These are phyloP conservation scores for Epizoanthus scotinus DNA, from an alignment of 92 coral and sea anemone genomes.

Conservation along the genomic window DNA sequence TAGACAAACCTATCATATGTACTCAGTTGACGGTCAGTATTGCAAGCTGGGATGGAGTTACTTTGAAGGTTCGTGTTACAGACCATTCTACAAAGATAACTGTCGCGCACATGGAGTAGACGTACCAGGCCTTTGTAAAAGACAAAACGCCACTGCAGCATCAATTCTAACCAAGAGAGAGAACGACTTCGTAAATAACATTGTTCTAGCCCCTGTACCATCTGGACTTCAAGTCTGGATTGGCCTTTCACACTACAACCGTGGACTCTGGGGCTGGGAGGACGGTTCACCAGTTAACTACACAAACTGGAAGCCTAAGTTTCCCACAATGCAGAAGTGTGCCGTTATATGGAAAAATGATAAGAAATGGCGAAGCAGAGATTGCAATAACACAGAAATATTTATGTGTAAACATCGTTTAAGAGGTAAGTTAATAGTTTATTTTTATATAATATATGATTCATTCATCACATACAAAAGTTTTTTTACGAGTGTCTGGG, in stretches of 20 bases:
- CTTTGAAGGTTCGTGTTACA: conserved; percentile 11
- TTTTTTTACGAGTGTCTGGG: too few relatives aligned
- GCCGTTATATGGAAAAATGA: not conserved
- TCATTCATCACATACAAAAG: too few relatives aligned
- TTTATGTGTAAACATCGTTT: conserved; percentile 8
- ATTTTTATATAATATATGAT: too few relatives aligned
- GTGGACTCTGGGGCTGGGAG: not conserved
- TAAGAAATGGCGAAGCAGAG: not conserved
- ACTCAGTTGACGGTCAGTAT: too few relatives aligned
- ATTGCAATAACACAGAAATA: not conserved
- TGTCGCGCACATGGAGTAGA: not conserved
- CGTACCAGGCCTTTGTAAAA: not conserved
- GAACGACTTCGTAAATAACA: not conserved
- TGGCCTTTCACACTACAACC: conserved; percentile 12
- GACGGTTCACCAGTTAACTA: not conserved
- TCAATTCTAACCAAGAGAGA: not conserved
- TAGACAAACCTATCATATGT: too few relatives aligned
- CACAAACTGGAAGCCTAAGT: not conserved
- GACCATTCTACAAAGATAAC: not conserved
- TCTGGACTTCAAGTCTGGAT: not conserved
- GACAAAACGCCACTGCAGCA: not conserved
- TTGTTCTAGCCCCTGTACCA: not conserved
- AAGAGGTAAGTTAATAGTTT: not conserved
- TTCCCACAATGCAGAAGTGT: not conserved
- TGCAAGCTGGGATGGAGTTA: conserved; percentile 7